Evolutionary conservation across 2,113 vertebrate species (phyloP).

Genomic region (Spilogale gracilis): DNA sequence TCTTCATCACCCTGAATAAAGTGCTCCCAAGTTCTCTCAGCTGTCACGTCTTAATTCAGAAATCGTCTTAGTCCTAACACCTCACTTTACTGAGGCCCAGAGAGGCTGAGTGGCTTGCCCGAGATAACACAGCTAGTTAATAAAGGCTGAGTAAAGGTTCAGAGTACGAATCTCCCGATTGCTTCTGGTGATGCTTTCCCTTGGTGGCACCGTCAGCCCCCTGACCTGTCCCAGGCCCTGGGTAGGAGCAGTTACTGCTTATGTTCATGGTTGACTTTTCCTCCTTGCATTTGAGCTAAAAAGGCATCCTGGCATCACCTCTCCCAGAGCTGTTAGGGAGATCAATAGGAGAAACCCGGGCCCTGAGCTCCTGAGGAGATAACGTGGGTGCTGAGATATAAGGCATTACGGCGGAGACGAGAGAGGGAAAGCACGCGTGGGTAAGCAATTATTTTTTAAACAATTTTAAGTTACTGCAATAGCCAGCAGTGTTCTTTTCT

Average conservation of each 20-base stretch:
- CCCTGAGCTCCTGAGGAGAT: background rate
- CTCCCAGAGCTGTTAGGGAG: background rate
- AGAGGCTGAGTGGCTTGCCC: background rate
- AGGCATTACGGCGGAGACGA: background rate
- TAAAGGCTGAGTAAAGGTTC: background rate
- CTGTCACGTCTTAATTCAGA: background rate
- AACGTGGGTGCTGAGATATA: background rate
- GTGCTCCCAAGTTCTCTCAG: background rate
- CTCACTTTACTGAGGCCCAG: background rate
- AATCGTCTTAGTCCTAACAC: background rate
- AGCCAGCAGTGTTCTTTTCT: background rate
- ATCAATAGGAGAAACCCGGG: background rate
- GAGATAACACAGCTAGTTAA: background rate
- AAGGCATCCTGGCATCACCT: background rate
- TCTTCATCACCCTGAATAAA: background rate
- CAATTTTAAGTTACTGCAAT: background rate
- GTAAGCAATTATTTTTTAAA: background rate
- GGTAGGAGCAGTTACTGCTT: background rate
- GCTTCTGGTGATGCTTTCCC: background rate
- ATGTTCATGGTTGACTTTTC: background rate
- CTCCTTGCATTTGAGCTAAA: background rate
- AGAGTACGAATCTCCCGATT: background rate
- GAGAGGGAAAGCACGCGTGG: background rate
- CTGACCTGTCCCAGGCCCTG: background rate
- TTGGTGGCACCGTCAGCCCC: background rate